These are phyloP conservation scores for Ericerus pela DNA, from an alignment of 1,140 invertebrate genomes.

Conservation along the genomic window DNA sequence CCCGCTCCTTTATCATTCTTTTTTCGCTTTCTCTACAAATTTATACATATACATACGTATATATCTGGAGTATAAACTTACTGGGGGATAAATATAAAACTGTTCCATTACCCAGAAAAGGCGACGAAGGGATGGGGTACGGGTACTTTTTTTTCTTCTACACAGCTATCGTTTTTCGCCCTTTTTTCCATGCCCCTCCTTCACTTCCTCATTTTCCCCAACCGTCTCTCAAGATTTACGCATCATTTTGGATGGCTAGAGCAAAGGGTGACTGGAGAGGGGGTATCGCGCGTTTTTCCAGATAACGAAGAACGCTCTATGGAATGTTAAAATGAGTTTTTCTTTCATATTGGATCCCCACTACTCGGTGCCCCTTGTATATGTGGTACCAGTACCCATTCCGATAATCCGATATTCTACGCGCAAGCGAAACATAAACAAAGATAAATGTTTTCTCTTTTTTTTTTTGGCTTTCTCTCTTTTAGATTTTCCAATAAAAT, in stretches of 20 bases:
- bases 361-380: too few species aligned
- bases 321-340: slow-evolving; percentile 4
- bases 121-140: neutral
- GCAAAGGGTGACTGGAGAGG: neutral
- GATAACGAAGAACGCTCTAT: slow-evolving; percentile 3
- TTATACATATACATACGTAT: too few species aligned
- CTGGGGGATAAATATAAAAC: slow-evolving; percentile 1
- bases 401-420: too few species aligned
- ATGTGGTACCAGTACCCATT: too few species aligned
- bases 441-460: too few species aligned
- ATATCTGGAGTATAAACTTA: too few species aligned
- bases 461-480: too few species aligned
- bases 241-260: too few species aligned
- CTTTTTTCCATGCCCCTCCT: neutral
- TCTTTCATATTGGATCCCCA: neutral
- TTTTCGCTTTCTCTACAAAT: too few species aligned
- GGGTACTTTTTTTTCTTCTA: neutral
- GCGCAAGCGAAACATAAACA: too few species aligned
- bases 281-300: slow-evolving; percentile 1
- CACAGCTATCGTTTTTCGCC: neutral
- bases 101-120: neutral
- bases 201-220: neutral
- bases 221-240: neutral
- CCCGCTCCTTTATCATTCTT: too few species aligned
- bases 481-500: too few species aligned